Evolutionary conservation across 2,113 vertebrate genomes (phyloP).

Genomic region (Zapus hudsonius): DNA sequence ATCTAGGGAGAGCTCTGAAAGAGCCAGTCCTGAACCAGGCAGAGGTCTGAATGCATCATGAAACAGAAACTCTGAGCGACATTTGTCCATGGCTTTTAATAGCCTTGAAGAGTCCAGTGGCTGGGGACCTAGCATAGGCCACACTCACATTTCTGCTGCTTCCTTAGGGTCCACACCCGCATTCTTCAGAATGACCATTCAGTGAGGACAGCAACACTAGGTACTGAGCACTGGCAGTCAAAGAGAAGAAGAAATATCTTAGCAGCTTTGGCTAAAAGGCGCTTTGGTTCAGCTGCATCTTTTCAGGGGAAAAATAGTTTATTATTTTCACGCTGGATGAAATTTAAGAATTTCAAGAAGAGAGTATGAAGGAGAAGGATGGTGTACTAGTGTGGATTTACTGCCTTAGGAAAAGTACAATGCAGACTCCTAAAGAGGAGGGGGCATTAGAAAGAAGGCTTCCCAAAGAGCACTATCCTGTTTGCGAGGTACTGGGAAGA

Average conservation of each 20-base stretch:
- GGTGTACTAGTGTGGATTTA: background rate
- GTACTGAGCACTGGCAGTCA: too few relatives aligned
- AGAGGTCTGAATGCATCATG: background rate
- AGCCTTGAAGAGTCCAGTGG: background rate
- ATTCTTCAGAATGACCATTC: background rate
- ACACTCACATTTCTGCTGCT: background rate
- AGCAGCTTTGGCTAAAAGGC: background rate
- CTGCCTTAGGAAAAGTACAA: background rate
- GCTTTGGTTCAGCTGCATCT: background rate
- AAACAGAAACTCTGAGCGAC: too few relatives aligned
- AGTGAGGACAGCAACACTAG: too few relatives aligned
- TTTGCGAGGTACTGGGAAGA: slow-evolving; percentile 3
- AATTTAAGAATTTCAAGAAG: background rate
- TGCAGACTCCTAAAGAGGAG: too few relatives aligned
- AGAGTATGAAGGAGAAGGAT: background rate
- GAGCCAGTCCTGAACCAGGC: background rate
- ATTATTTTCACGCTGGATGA: slow-evolving; percentile 17
- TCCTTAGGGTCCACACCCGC: fast-evolving
- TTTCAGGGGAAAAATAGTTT: background rate
- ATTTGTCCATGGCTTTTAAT: background rate
- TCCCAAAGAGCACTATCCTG: background rate
- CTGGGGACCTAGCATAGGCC: background rate
- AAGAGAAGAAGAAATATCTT: too few relatives aligned
- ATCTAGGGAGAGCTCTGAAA: background rate
- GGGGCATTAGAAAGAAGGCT: background rate